Percentiles rank a stretch among this genome's conserved stretches.
phyloP scores from a whole-genome alignment of 1,140 invertebrate species.

The Hyposmocoma kahamanoa region DNA sequence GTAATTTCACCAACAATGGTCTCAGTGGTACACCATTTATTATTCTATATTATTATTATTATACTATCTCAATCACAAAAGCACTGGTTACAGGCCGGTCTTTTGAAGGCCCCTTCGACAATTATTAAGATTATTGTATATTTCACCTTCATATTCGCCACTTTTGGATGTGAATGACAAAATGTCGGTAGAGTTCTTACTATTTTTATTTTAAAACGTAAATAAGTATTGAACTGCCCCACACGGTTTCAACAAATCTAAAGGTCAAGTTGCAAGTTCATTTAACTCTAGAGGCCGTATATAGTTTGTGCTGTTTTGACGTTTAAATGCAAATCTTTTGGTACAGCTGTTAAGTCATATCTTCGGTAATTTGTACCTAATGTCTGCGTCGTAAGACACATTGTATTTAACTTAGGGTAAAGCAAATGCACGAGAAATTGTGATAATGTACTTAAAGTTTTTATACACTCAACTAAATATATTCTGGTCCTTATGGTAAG shows the following conservation, averaged over 20 bases:
- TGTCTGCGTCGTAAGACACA: background rate
- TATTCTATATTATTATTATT: too few species aligned
- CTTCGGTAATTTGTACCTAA: background rate
- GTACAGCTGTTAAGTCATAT: background rate
- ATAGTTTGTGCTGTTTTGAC: constrained; percentile 1
- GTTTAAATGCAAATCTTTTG: background rate
- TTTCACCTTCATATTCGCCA: too few species aligned
- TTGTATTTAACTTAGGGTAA: too few species aligned
- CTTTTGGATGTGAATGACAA: background rate
- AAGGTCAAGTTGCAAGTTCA: constrained; percentile 50
- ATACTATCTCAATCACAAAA: too few species aligned
- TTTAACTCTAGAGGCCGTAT: constrained; percentile 32
- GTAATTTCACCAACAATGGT: too few species aligned
- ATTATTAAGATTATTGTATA: too few species aligned
- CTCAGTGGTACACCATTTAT: too few species aligned
- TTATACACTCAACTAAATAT: too few species aligned
- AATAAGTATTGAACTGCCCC: background rate
- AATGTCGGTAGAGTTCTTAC: background rate
- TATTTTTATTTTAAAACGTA: background rate
- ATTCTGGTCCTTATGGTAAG: background rate
- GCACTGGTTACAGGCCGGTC: too few species aligned
- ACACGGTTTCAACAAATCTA: constrained; percentile 16
- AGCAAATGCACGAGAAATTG: too few species aligned
- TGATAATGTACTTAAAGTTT: too few species aligned
- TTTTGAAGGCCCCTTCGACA: too few species aligned